A percentile compares a stretch with the other conserved stretches of the same genome.
Conservation (phyloP, 1,140 invertebrate genomes). For the Drosophila bocqueti region DNA sequence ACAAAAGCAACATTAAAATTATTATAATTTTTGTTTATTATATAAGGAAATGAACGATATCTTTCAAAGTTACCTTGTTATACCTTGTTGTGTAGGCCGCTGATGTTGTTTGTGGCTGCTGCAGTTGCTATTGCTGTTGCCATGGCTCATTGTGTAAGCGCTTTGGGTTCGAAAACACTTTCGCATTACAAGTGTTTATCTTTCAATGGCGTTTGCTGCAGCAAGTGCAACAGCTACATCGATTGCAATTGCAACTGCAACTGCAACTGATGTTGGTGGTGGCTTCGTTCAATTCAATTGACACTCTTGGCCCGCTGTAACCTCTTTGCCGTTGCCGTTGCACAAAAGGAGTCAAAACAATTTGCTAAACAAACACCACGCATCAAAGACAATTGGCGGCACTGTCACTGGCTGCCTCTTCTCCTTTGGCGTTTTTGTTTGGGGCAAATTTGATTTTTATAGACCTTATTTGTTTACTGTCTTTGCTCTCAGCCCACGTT, state of each 20-base stretch:
- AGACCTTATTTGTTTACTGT: constrained; percentile 44
- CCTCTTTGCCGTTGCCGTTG: constrained; percentile 53
- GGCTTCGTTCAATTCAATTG: constrained; percentile 71
- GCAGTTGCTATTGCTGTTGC: constrained; percentile 21
- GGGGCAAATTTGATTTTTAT: constrained; percentile 70
- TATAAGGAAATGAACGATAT: neutral
- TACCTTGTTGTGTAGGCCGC: constrained; percentile 15
- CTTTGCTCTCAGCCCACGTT: constrained; percentile 32
- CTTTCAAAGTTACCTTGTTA: neutral
- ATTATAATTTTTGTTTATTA: neutral
- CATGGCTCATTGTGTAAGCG: constrained; percentile 68
- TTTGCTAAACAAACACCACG: constrained; percentile 45
- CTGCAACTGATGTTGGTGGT: constrained; percentile 28
- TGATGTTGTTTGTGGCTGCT: constrained; percentile 16
- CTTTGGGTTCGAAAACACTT: constrained; percentile 68
- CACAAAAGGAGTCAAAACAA: constrained; percentile 56
- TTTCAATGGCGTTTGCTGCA: constrained; percentile 53
- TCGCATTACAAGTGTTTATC: constrained; percentile 81
- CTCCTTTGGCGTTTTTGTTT: constrained; percentile 15
- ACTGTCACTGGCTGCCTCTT: constrained; percentile 14
- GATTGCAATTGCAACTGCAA: constrained; percentile 23
- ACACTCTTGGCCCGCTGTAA: constrained; percentile 72
- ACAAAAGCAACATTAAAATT: neutral
- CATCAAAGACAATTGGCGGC: constrained; percentile 66
- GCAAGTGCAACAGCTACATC: constrained; percentile 28